Base-by-base conservation (phyloP, 2,113 vertebrate genomes). In the Microcebus tavaratra region DNA sequence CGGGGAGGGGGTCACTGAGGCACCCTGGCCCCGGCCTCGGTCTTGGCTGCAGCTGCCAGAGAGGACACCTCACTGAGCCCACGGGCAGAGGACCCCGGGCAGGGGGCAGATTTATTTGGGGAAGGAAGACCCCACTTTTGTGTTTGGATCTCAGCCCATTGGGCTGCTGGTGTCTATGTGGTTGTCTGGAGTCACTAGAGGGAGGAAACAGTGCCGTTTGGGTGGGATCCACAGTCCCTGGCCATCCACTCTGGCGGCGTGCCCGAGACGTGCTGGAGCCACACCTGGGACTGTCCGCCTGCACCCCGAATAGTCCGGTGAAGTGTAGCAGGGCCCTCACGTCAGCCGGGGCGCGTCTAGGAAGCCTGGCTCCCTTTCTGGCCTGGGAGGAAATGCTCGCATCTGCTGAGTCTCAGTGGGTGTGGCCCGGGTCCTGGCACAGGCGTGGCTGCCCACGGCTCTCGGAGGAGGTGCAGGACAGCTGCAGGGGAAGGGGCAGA, bases 41-140 rank as follows among this genome's bases (percentile, higher is more conserved):
- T 25, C 25, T n/a, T 12, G 42, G 39, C 72, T 21, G 17, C 31
- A 12, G 25, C 21, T 39, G 12, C 14, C 4, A 18, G 42, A 31
- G 29, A 50, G 42, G 36, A 65, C 0, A 15, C 48, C 61, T 42
- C 21, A 31, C 57, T 63, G 57, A 55, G 27, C 34, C 29, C 34
- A 21, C 50, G 10, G 0, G 7, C 8, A 0, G 25, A 11, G 9
- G 7, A 76, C 18, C 29, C 14, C 13, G 0, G 63, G 3, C 29
- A 36, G 7, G 55, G 17, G 31, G 4, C 25, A 27, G 21, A 29
- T 55, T 17, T 1, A 27, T 15, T 45, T 27, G 7, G 53, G 34
- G 36, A 82, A 61, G 3, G 39, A 61, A 39, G 25, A 57, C 12
- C 8, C 15, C 3, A 0, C 36, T 34, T 53, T 15, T 13, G 34